These are phyloP conservation scores for Luffia ferchaultella DNA, from an alignment of 2,888 invertebrate genomes.

Conservation along the genomic window DNA sequence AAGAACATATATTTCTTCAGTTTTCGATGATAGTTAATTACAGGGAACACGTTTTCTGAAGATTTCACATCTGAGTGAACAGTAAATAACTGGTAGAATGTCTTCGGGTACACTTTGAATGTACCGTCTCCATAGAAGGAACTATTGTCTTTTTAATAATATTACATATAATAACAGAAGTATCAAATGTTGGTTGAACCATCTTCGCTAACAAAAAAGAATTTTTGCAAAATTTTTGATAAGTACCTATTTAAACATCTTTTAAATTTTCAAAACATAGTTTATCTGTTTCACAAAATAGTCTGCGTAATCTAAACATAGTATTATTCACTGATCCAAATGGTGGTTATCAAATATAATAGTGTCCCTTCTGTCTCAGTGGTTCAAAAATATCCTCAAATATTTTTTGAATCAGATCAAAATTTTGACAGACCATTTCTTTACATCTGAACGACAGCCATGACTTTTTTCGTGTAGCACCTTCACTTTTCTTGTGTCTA, in stretches of 20 bases:
- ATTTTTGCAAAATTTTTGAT: background rate
- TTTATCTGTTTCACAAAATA: background rate
- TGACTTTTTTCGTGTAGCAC: background rate
- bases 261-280: background rate
- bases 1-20: background rate
- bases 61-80: background rate
- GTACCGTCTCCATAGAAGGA: background rate
- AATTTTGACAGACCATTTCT: background rate
- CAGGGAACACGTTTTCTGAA: background rate
- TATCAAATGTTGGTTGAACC: background rate
- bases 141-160: background rate
- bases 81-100: background rate
- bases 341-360: too few relatives aligned
- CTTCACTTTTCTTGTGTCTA: background rate
- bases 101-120: background rate
- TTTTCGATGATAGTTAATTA: background rate
- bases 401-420: background rate
- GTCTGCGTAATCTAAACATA: background rate
- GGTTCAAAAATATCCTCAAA: too few relatives aligned
- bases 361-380: too few relatives aligned
- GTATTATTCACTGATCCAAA: background rate
- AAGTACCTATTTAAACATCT: background rate
- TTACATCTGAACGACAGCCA: background rate
- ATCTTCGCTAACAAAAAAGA: background rate
- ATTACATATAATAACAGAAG: background rate